A percentile compares a stretch with the other conserved stretches of the same genome.
These are phyloP conservation scores for Seira ritae DNA, from an alignment of 2,888 invertebrate genomes.

Conservation along the genomic window DNA sequence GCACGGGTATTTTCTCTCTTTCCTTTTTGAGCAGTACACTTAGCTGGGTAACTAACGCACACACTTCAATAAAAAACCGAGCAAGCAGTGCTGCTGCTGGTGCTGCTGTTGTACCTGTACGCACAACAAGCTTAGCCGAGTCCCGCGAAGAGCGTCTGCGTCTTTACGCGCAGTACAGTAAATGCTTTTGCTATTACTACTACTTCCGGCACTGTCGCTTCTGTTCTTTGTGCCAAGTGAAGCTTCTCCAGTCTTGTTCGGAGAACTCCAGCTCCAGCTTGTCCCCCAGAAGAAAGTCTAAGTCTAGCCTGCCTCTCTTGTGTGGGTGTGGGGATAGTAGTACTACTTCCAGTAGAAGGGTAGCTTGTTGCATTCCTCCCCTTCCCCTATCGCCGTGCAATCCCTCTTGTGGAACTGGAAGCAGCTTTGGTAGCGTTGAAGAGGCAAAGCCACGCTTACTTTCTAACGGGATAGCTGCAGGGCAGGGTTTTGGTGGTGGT, in stretches of 20 bases:
- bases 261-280: conserved; percentile 16
- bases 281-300: conserved; percentile 26
- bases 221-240: conserved; percentile 35
- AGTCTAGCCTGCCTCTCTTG: conserved; percentile 51
- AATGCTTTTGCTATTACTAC: conserved; percentile 35
- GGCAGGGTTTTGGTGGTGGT: conserved; percentile 24
- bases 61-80: too few relatives aligned
- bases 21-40: too few relatives aligned
- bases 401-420: too few relatives aligned
- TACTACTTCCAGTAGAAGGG: conserved; percentile 1
- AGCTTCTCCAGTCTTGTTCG: too few relatives aligned
- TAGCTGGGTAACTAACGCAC: too few relatives aligned
- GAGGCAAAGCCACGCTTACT: neutral
- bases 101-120: neutral
- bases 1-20: conserved; percentile 34
- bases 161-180: too few relatives aligned
- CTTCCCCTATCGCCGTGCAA: neutral
- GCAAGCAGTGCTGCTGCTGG: neutral
- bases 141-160: neutral
- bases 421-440: neutral
- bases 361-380: conserved; percentile 30
- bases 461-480: neutral
- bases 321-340: conserved; percentile 27
- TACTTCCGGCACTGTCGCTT: conserved; percentile 26
- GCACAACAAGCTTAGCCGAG: neutral